phyloP scores from a whole-genome alignment of 2,797 vertebrate genomes.

The Euphonia xanthogaster region DNA sequence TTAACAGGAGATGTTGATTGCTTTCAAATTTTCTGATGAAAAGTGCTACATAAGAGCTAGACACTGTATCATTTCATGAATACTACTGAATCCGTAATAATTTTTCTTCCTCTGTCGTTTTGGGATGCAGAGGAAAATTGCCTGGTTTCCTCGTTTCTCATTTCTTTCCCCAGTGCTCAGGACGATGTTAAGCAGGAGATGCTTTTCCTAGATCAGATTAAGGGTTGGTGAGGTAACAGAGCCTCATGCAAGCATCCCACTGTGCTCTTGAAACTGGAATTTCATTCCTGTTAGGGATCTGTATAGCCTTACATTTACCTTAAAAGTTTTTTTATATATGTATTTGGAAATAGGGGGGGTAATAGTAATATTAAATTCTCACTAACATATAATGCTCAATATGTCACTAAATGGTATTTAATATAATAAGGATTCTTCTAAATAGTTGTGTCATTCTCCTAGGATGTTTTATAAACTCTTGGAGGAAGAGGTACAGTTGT shows the following conservation, averaged over 20 bases:
- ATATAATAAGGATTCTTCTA: neutral
- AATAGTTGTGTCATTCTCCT: neutral
- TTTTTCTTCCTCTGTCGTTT: neutral
- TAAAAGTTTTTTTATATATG: neutral
- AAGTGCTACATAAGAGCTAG: neutral
- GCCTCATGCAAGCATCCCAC: neutral
- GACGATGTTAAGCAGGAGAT: neutral
- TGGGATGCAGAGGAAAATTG: neutral
- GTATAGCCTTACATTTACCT: neutral
- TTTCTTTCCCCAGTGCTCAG: neutral
- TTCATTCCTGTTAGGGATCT: neutral
- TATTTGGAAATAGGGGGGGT: neutral
- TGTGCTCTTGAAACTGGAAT: slow-evolving; percentile 35
- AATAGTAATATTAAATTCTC: neutral
- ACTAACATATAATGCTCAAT: neutral
- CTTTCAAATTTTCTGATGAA: slow-evolving; percentile 10
- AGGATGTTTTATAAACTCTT: slow-evolving; percentile 2
- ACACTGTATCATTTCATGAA: neutral
- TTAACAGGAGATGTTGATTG: neutral
- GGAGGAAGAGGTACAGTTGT: slow-evolving; percentile 13
- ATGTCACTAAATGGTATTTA: neutral
- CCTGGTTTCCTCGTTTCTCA: neutral
- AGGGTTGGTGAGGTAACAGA: neutral
- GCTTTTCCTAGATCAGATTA: slow-evolving; percentile 2
- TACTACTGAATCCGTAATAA: neutral